Conservation (phyloP, 2,113 vertebrate species). For the Turdus rufiventris region DNA sequence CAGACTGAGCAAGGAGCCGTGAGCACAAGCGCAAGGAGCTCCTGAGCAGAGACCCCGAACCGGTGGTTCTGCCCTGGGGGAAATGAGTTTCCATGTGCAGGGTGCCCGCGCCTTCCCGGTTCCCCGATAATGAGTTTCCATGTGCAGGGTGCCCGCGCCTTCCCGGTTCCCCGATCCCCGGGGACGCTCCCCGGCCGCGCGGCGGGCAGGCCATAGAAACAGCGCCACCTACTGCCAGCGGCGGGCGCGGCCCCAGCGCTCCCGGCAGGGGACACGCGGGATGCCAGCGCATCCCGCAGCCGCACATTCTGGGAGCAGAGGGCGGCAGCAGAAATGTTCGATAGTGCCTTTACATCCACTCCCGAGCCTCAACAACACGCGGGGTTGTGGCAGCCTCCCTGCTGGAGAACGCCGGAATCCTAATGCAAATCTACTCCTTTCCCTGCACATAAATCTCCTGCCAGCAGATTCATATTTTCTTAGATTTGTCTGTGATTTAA, state of each 20-base stretch:
- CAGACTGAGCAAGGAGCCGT: rapidly evolving
- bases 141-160: rapidly evolving
- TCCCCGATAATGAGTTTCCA: neutral
- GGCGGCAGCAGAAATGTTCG: neutral
- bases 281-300: neutral
- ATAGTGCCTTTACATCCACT: neutral
- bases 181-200: no score
- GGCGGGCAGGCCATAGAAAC: neutral
- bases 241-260: neutral
- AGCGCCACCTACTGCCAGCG: slow-evolving; percentile 41
- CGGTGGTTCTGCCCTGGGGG: neutral
- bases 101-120: rapidly evolving
- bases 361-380: neutral
- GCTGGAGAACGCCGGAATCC: neutral
- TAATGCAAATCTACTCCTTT: neutral
- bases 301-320: neutral
- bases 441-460: neutral
- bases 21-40: neutral
- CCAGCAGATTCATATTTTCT: neutral
- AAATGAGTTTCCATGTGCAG: neutral
- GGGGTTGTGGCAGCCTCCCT: neutral
- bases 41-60: neutral
- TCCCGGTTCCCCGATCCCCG: no score
- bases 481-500: neutral
- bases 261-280: neutral